phyloP scores from a whole-genome alignment of 2,113 vertebrate genomes.

The Tonatia bakeri region DNA sequence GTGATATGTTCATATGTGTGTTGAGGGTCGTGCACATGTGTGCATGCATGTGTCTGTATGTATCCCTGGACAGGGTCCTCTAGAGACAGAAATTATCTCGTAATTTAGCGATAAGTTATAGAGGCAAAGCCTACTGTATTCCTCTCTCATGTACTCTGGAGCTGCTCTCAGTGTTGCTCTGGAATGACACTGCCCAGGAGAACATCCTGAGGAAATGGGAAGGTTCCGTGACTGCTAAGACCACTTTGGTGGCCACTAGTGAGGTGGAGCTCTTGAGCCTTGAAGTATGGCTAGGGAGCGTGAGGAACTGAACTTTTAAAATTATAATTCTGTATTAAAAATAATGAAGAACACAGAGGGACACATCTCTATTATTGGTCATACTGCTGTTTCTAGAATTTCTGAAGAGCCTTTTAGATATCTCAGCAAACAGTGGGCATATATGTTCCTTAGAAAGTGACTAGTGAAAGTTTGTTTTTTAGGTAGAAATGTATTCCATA shows the following conservation, averaged over 20 bases:
- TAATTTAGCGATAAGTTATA: background rate
- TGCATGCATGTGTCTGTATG: background rate
- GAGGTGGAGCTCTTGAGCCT: background rate
- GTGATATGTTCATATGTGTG: background rate
- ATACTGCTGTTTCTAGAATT: background rate
- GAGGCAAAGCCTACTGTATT: background rate
- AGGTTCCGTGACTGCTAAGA: background rate
- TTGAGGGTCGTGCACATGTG: no score
- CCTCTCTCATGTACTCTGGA: background rate
- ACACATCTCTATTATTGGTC: background rate
- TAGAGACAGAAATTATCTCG: background rate
- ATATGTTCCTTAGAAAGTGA: background rate
- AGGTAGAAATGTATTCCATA: background rate
- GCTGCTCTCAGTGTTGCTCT: background rate
- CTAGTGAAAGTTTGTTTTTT: background rate
- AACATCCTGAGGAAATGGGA: background rate
- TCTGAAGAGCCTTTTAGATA: background rate
- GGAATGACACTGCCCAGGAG: background rate
- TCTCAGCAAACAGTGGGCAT: background rate
- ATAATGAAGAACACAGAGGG: background rate
- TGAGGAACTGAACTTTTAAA: background rate
- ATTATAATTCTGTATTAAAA: background rate
- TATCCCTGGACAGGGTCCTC: background rate
- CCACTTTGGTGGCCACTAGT: background rate
- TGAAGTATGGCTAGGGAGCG: background rate